Evolutionary conservation across 1,140 invertebrate species (phyloP), one percentile per base, ranked within the genome.

Genomic region (Drosophila equinoxialis): DNA sequence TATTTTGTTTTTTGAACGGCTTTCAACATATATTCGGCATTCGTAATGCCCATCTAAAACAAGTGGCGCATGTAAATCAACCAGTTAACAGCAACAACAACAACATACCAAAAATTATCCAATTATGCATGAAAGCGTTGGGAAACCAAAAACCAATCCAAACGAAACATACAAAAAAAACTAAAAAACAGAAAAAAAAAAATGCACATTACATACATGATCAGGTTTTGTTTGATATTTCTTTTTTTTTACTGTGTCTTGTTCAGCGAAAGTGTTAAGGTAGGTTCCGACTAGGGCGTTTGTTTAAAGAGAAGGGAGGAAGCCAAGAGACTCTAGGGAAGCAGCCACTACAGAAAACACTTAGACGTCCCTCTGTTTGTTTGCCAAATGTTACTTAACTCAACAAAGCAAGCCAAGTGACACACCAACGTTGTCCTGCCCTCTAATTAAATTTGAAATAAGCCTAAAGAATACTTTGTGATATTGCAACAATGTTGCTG

Each of bases 11-110:
- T 64, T 60, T 65, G 51, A 35, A 55, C 74, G 69, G 68, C 66
- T 77, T 77, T 77, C 74, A 77, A 74, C 62, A 63, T 70, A 63
- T 58, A 63, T 70, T 67, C 54, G 17, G 75, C 64, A 77, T 77
- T 63, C 65, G 42, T 71, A 78, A 65, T 77, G 39, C 62, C 39
- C 33, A 54, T 65, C 39, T 54, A 69, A 42, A 65, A 61, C 65
- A 20, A 48, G 61, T 26, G 60, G 33, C 65, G 66, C 74, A 77
- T 77, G 71, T 62, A 70, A 77, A 74, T 77, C 45, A 51, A 51
- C 45, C 45, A 51, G 45, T 51, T 51, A 51, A 51, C 17, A 48
- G 20, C 17, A 20, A 48, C 17, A 23, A 42, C 30, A 30, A 62
- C 61, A 74, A 13, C 39, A 41, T 17, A 14, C 20, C 41, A 17